Evolutionary conservation across 2,888 invertebrate species (phyloP), one percentile per base, ranked within the genome.

Genomic region (Amphipoea lucens): DNA sequence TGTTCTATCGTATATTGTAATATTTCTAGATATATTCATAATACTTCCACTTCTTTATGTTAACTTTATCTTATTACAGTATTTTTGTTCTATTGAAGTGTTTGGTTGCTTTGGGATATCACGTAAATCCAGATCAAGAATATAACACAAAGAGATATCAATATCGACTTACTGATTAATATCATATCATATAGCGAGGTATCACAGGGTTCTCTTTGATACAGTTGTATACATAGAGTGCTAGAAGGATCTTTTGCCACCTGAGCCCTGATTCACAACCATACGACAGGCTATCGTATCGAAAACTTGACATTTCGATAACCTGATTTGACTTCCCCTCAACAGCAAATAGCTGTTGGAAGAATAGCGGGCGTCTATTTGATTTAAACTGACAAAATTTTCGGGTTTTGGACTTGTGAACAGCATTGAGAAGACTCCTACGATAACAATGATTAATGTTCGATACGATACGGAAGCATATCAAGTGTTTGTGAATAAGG

Each of bases 1-100:
- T 94, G 94, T 95, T 94, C 92, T 92, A 82, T 88, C 87, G 83
- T 90, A 88, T 86, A 86, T 72, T 85, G 76, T 83, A 86, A 84
- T 85, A 77, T 78, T 66, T 82, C 84, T 90, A 89, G 84, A 78
- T 89, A 72, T 82, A 80, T 83, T 80, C 79, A 73, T 83, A 80
- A 83, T 70, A 85, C 80, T 90, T 89, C 79, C 68, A 84, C 78
- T 85, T 79, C 74, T 86, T 63, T 90, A 78, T 73, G 70, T 57
- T 84, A 71, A 76, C 76, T 80, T 73, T 70, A 71, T 88, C 77
- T 74, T 78, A 36, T 54, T 67, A 72, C 84, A 81, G 83, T 88
- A 82, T 88, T 89, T 89, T 82, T 81, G 72, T 77, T 80, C 60
- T 75, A 60, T 65, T 68, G 60, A 67, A 74, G 65, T 82, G 48